Evolutionary conservation across 2,797 vertebrate species (phyloP).

Genomic region (Propithecus perrieri): DNA sequence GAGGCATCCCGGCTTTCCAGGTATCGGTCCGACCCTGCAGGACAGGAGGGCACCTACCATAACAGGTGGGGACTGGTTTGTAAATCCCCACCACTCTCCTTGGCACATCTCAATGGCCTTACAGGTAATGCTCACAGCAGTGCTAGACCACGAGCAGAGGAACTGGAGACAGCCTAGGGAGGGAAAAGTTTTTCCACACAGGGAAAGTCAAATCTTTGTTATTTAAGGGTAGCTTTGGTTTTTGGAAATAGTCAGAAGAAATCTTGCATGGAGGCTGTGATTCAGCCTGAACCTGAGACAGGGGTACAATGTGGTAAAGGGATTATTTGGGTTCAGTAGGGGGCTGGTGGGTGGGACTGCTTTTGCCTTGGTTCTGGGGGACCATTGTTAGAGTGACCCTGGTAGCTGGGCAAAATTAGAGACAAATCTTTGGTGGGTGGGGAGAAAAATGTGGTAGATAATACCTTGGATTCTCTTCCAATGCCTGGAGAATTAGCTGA

Average conservation of each 20-base stretch:
- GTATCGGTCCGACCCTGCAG: slow-evolving; percentile 90
- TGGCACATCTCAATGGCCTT: neutral
- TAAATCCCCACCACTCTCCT: neutral
- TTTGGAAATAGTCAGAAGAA: slow-evolving; percentile 23
- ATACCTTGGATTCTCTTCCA: neutral
- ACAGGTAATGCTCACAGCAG: neutral
- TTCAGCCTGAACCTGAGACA: neutral
- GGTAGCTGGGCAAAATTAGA: neutral
- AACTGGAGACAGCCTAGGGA: neutral
- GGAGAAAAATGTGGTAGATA: neutral
- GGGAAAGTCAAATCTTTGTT: neutral
- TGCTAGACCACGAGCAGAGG: neutral
- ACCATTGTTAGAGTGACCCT: neutral
- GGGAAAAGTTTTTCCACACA: neutral
- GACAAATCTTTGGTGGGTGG: neutral
- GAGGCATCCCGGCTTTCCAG: slow-evolving; percentile 84
- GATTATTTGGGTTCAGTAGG: neutral
- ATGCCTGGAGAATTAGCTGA: neutral
- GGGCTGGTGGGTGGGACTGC: neutral
- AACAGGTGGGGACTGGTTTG: neutral
- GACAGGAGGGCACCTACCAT: neutral
- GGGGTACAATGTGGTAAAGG: neutral
- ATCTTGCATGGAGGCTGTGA: neutral
- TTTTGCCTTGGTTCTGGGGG: slow-evolving; percentile 23
- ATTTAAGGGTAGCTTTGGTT: neutral